Base-by-base conservation (phyloP, 2,888 invertebrate species). In the Ormyrus labotus region DNA sequence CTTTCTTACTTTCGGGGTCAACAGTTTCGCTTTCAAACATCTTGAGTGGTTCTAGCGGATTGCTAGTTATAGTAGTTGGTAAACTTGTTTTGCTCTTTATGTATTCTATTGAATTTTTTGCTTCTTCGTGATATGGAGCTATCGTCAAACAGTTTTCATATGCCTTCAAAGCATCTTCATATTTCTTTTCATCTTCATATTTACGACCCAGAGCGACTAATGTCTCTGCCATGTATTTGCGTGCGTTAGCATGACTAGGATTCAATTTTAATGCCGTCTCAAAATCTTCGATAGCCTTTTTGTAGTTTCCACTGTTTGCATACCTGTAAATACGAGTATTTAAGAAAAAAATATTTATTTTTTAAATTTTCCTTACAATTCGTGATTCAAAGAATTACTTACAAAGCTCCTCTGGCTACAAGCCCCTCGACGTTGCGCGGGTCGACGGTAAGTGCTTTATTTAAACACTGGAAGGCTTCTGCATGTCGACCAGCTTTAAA, bases 211-310 rank as follows among this genome's bases (percentile, higher is more conserved):
- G 92, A 0, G 98, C 98, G 0, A 98, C 96, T 64, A 98, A 91
- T 0, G 98, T 98, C 91, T 98, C 98, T 53, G 97, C 96, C 92
- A 98, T 94, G 91, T 98, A 99, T 90, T 97, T 98, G 78, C 96
- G 94, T 53, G 98, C 98, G 91, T 98, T 98, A 2, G 95, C 95
- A 91, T 99, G 98, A 83, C 94, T 96, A 0, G 96, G 96, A 91
- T 98, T 97, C 63, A 97, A 91, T 90, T 96, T 95, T 58, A 98
- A 91, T 5, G 98, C 98, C 45, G 95, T 95, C 91, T 98, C 97
- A 91, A 99, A 98, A 90, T 99, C 98, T 86, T 96, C 96, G 84
- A 98, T 96, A 0, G 98, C 98, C 89, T 97, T 97, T 86, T 96
- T 95, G 91, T 97, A 98, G 86, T 96, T 97, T 83, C 97, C 97